phyloP scores from a whole-genome alignment of 2,113 vertebrate genomes.

The Anolis carolinensis region DNA sequence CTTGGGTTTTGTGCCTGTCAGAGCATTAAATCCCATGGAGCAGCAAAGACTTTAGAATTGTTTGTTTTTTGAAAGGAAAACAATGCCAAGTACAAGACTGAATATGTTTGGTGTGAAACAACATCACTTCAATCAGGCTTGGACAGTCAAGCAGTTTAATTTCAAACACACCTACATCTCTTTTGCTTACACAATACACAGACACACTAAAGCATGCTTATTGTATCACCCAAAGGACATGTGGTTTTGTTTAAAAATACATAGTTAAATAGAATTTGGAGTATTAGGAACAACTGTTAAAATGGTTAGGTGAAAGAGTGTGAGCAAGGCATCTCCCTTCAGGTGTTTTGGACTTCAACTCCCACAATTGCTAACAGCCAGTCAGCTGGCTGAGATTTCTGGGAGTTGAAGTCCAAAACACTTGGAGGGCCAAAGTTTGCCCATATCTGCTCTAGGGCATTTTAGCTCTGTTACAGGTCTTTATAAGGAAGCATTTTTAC shows the following conservation, averaged over 20 bases:
- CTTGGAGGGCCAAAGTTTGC: too few relatives aligned
- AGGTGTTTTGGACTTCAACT: too few relatives aligned
- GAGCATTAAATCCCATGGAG: neutral
- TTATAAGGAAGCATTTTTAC: neutral
- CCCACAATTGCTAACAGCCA: too few relatives aligned
- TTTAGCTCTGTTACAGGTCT: neutral
- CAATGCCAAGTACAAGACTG: neutral
- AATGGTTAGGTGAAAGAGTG: neutral
- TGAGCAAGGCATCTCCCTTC: neutral
- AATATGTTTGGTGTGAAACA: constrained; percentile 24
- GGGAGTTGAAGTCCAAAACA: too few relatives aligned
- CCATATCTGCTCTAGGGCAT: too few relatives aligned
- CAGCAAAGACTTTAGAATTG: constrained; percentile 7
- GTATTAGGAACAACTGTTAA: constrained; percentile 3
- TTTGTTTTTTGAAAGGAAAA: constrained; percentile 13
- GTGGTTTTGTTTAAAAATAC: constrained; percentile 35
- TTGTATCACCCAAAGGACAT: constrained; percentile 18
- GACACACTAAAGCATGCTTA: neutral
- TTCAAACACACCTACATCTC: neutral
- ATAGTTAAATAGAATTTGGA: neutral
- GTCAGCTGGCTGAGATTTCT: too few relatives aligned
- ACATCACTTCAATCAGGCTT: neutral
- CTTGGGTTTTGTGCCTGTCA: neutral
- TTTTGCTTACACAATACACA: neutral
- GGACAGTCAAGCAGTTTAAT: neutral